Evolutionary conservation across 2,888 invertebrate species (phyloP).

Genomic region (Acleris sparsana): DNA sequence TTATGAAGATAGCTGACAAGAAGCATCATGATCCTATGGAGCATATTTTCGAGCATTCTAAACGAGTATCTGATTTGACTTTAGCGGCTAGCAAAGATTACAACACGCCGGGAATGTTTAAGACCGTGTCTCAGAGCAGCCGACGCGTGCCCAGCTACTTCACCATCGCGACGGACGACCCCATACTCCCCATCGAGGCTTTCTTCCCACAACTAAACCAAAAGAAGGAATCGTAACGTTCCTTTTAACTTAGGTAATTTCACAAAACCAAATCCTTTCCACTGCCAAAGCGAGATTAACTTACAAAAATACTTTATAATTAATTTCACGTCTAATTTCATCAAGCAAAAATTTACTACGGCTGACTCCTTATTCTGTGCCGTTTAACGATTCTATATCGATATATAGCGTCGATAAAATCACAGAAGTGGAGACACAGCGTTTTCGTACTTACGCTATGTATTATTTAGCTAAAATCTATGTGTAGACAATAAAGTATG

Average conservation of each 20-base stretch:
- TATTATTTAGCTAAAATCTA: conserved; percentile 19
- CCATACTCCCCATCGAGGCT: conserved; percentile 91
- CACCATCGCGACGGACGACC: conserved; percentile 90
- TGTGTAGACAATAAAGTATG: conserved; percentile 34
- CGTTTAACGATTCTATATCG: conserved; percentile 22
- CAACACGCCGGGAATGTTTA: conserved; percentile 88
- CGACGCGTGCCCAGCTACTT: conserved; percentile 87
- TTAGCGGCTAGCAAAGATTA: conserved; percentile 89
- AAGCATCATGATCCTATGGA: conserved; percentile 74
- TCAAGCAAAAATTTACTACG: conserved; percentile 36
- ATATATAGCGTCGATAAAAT: conserved; percentile 22
- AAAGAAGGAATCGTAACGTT: conserved; percentile 80
- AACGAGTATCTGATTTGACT: conserved; percentile 88
- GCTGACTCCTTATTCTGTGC: conserved; percentile 32
- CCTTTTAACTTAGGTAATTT: conserved; percentile 51
- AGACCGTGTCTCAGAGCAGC: conserved; percentile 85
- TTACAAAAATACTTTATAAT: conserved; percentile 21
- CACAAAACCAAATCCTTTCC: conserved; percentile 68
- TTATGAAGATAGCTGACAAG: conserved; percentile 83
- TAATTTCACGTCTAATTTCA: conserved; percentile 19
- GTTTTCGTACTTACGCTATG: conserved; percentile 22
- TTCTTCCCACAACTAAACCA: conserved; percentile 89
- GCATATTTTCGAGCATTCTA: conserved; percentile 81
- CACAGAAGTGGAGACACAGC: conserved; percentile 30
- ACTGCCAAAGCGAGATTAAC: conserved; percentile 69